These are phyloP conservation scores for Panthera tigris DNA, from an alignment of 2,113 vertebrate genomes.

Conservation along the genomic window DNA sequence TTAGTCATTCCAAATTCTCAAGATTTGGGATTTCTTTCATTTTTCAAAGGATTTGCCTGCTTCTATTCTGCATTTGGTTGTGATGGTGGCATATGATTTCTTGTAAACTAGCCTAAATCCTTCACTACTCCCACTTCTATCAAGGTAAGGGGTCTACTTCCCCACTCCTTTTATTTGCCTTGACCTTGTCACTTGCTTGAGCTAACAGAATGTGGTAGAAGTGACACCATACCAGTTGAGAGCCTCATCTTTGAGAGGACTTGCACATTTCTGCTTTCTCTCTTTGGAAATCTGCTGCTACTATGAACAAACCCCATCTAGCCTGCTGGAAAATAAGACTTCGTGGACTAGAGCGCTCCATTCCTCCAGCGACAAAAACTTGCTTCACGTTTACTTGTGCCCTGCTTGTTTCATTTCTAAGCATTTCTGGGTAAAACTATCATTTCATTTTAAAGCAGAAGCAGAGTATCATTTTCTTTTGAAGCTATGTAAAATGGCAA, in stretches of 20 bases:
- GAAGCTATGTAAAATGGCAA: background rate
- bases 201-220: background rate
- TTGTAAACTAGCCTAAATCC: background rate
- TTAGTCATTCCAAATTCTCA: background rate
- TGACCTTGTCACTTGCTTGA: background rate
- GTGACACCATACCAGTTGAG: background rate
- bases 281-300: background rate
- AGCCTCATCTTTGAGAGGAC: background rate
- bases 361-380: background rate
- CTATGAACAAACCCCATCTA: background rate
- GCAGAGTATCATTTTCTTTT: background rate
- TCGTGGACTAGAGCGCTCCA: accelerated
- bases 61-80: background rate
- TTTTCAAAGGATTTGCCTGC: background rate
- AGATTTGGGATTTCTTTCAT: background rate
- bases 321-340: background rate
- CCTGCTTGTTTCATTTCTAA: background rate
- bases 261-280: background rate
- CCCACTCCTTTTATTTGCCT: background rate
- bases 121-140: background rate
- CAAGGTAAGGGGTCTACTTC: background rate
- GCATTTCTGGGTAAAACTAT: background rate
- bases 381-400: background rate
- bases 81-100: background rate
- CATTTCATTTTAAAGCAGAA: conserved; percentile 40